phyloP scores from a whole-genome alignment of 2,797 vertebrate genomes.

The Onychomys leucogaster region DNA sequence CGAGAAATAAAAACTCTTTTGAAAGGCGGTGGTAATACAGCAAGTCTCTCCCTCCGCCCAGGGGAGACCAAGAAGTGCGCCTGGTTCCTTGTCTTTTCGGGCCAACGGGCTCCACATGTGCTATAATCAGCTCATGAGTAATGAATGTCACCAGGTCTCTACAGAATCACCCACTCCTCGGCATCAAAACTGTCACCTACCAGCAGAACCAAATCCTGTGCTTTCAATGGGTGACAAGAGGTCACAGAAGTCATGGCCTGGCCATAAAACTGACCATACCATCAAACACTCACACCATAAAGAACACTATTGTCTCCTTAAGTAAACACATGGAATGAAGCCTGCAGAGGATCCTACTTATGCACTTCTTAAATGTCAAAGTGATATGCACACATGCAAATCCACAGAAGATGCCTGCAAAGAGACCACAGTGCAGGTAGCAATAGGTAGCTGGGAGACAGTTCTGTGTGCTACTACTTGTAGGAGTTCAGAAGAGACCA shows the following conservation, averaged over 20 bases:
- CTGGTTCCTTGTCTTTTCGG: not conserved
- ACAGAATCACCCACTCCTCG: not conserved
- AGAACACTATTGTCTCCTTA: not conserved
- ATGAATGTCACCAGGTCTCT: not conserved
- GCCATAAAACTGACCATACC: not conserved
- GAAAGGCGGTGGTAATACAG: not conserved
- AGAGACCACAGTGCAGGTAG: not conserved
- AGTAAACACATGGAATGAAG: not conserved
- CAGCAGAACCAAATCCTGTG: not conserved
- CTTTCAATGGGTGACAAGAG: not conserved
- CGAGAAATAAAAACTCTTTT: not conserved
- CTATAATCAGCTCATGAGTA: not conserved
- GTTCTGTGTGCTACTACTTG: not conserved
- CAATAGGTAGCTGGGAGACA: not conserved
- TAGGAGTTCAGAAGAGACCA: slow-evolving; percentile 15
- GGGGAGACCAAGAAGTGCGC: not conserved
- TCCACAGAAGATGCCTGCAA: not conserved
- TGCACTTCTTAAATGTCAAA: not conserved
- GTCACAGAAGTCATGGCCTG: not conserved
- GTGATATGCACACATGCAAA: no score
- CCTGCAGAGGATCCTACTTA: not conserved
- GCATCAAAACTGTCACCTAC: not conserved
- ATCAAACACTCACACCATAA: not conserved
- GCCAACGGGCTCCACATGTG: not conserved
- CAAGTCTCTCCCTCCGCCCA: not conserved